Conservation (phyloP, 2,797 vertebrate species). For the Phrynocephalus guinanensis region DNA sequence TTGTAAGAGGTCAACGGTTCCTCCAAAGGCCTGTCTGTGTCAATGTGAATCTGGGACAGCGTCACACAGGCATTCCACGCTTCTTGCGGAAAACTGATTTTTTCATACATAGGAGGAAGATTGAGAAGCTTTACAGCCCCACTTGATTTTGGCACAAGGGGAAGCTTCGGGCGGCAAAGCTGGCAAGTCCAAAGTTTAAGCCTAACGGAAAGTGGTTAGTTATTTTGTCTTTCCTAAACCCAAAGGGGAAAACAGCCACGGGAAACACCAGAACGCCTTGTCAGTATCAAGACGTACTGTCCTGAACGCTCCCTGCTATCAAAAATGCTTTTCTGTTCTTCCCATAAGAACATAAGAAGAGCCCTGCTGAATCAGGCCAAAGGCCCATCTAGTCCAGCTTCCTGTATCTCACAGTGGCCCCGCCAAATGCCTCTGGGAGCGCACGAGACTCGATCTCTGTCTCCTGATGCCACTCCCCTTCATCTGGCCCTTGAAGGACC, state of each 20-base stretch:
- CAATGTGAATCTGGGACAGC: slow-evolving; percentile 8
- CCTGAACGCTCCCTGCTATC: no score
- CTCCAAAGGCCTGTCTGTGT: background rate
- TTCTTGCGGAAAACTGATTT: background rate
- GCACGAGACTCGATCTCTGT: no score
- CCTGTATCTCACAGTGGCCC: no score
- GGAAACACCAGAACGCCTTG: no score
- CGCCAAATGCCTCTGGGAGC: no score
- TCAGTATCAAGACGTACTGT: background rate
- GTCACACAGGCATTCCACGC: background rate
- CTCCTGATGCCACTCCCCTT: no score
- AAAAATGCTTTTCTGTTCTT: background rate
- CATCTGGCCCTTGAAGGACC: no score
- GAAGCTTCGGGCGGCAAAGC: background rate
- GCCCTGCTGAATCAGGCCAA: no score
- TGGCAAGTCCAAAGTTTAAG: background rate
- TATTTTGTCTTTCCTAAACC: background rate
- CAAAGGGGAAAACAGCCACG: background rate
- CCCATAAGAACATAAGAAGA: no score
- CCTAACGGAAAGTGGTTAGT: no score
- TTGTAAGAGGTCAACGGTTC: background rate
- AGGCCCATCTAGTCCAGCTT: no score
- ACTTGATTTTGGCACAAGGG: background rate
- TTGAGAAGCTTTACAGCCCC: background rate
- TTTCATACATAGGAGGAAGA: background rate